Conservation (phyloP, 2,797 vertebrate species). For the Tokudaia muenninki region DNA sequence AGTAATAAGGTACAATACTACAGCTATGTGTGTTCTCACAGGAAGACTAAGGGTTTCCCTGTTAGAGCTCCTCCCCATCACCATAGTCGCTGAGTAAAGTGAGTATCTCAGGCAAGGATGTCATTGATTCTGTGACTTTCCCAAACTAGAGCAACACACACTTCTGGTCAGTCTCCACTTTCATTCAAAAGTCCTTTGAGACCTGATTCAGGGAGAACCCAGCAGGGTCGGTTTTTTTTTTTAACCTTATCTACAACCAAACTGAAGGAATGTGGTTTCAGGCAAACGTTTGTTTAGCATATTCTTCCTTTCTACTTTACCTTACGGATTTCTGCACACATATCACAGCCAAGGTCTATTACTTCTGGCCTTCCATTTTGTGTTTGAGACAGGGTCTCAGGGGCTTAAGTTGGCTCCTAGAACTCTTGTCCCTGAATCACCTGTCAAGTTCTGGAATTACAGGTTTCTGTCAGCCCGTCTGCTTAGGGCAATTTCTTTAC, state of each 20-base stretch:
- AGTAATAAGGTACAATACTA: background rate
- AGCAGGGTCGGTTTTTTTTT: background rate
- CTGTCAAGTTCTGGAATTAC: background rate
- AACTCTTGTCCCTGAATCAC: background rate
- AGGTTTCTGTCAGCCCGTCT: background rate
- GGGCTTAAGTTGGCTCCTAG: too few relatives aligned
- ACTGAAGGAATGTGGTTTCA: conserved; percentile 6
- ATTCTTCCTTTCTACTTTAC: background rate
- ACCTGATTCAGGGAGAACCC: background rate
- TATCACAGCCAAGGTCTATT: conserved; percentile 3
- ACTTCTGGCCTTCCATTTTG: background rate
- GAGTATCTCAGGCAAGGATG: background rate
- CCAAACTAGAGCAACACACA: background rate
- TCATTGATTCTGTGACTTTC: conserved; percentile 15
- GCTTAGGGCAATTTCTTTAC: background rate
- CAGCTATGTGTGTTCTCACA: background rate
- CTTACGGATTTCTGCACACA: background rate
- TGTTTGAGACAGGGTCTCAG: background rate
- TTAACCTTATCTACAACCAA: background rate
- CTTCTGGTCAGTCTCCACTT: background rate
- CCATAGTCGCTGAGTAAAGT: background rate
- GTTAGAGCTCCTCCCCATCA: background rate
- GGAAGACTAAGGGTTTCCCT: background rate
- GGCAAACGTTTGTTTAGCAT: background rate
- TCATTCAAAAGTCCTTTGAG: background rate